Conservation (phyloP, 2,113 vertebrate species). For the Lanius ludovicianus region DNA sequence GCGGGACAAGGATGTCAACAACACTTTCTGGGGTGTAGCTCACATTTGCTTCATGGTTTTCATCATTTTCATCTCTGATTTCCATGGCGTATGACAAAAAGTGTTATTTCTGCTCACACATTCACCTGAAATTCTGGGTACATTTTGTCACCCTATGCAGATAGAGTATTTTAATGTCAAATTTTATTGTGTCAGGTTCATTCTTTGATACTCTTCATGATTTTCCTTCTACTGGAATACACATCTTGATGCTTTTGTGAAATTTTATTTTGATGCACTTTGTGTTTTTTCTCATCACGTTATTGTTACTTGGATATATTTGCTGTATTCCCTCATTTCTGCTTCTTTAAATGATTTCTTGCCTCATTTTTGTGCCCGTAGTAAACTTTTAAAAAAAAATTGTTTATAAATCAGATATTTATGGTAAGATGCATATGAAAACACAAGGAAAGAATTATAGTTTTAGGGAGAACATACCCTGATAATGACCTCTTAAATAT, state of each 20-base stretch:
- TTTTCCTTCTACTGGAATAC: not conserved
- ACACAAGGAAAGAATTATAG: conserved; percentile 60
- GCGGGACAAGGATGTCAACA: not conserved
- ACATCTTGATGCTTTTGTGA: not conserved
- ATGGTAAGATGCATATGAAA: conserved; percentile 47
- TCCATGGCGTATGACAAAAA: not conserved
- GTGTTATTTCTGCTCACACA: not conserved
- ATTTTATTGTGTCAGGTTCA: not conserved
- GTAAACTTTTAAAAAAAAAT: not conserved
- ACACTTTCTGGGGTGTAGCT: not conserved
- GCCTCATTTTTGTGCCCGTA: not conserved
- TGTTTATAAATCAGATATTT: conserved; percentile 53
- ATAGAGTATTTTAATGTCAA: not conserved
- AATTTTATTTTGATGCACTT: not conserved
- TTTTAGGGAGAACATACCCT: conserved; percentile 59
- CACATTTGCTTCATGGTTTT: not conserved
- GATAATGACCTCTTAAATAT: conserved; percentile 69
- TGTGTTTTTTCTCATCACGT: not conserved
- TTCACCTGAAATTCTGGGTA: not conserved
- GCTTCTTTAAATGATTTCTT: not conserved
- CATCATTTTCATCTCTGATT: not conserved
- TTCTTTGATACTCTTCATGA: not conserved
- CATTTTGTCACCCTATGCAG: not conserved
- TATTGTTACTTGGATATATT: not conserved
- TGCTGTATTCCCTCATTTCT: not conserved